Base-by-base conservation (phyloP, 2,888 invertebrate species). In the Iphiclides podalirius region DNA sequence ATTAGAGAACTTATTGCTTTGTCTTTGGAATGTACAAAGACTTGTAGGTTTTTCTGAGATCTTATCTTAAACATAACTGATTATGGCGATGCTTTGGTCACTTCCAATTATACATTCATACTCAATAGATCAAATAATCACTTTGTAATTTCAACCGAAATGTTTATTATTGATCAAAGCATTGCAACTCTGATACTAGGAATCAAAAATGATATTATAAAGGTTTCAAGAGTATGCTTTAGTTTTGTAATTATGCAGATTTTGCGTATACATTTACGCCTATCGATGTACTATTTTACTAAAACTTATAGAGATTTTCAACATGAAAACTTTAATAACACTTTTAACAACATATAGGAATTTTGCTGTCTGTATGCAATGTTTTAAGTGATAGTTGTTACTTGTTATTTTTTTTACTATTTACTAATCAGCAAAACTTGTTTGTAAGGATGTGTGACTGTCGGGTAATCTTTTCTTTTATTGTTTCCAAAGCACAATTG, bases 121-220 rank as follows among this genome's bases (percentile, higher is more conserved):
- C 63, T 26, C 26, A 26, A 8, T 26, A 26, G 4, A 54, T n/a
- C n/a, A n/a, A n/a, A n/a, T n/a, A n/a, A n/a, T n/a, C n/a, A n/a
- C n/a, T n/a, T n/a, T n/a, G n/a, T n/a, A n/a, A n/a, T n/a, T n/a
- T n/a, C n/a, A n/a, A n/a, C n/a, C n/a, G n/a, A n/a, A n/a, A n/a
- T n/a, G n/a, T n/a, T n/a, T n/a, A n/a, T n/a, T n/a, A n/a, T 67
- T 72, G 72, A 63, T 70, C 70, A 65, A 68, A 70, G 70, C 70
- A 71, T 52, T 65, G 64, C 66, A 66, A 59, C 59, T 54, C 52
- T 55, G 16, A 37, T 64, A n/a, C 3, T 48, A 37, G 31, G 65
- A 66, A 66, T 61, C 4, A 62, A 62, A 68, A 66, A 65, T 63
- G 59, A 61, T 64, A 57, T 59, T 63, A 48, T 8, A 44, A 37